Conservation (phyloP, 2,113 vertebrate genomes). For the Naja naja region DNA sequence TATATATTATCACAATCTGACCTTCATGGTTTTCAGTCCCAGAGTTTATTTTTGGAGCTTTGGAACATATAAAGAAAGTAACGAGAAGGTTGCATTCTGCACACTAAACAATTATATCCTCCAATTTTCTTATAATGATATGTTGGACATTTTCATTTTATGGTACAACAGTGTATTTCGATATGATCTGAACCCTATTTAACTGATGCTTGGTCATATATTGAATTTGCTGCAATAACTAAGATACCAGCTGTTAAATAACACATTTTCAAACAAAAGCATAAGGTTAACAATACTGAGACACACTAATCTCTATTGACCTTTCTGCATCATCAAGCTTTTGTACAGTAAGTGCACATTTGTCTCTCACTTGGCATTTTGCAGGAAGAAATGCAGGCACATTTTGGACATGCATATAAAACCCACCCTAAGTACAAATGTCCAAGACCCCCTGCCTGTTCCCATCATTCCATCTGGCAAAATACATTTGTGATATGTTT, state of each 20-base stretch:
- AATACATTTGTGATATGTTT: neutral
- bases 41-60: neutral
- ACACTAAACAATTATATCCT: neutral
- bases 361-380: neutral
- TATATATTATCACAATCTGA: neutral
- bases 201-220: neutral
- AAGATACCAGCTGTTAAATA: neutral
- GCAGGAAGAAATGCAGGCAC: neutral
- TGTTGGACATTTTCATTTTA: neutral
- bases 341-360: neutral
- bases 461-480: neutral
- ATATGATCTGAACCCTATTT: neutral
- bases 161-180: neutral
- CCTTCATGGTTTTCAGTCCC: neutral
- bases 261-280: neutral
- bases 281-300: neutral
- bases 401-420: neutral
- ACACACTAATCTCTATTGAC: neutral
- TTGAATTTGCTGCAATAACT: neutral
- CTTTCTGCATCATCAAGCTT: neutral
- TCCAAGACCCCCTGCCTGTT: neutral
- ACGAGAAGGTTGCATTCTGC: neutral
- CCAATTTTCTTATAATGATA: neutral
- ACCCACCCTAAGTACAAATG: neutral
- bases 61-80: neutral